Conservation (phyloP, 1,140 invertebrate genomes). For the Leptopilina clavipes region DNA sequence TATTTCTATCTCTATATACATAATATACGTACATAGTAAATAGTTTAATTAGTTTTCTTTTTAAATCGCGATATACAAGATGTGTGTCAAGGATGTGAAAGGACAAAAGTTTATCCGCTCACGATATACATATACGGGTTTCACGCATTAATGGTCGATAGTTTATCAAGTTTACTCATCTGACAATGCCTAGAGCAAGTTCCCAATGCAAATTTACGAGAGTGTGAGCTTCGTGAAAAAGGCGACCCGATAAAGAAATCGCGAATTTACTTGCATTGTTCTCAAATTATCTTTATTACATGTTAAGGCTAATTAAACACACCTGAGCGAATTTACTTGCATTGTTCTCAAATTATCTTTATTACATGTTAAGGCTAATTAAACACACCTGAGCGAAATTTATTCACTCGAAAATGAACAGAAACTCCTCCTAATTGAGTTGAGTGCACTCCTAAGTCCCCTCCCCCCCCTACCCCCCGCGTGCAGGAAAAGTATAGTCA, state of each 20-base stretch:
- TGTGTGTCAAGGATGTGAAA: conserved; percentile 47
- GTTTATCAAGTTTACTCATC: conserved; percentile 14
- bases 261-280: conserved; percentile 21
- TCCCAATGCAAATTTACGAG: conserved; percentile 14
- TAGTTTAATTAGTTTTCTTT: background rate
- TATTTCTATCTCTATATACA: too few species aligned
- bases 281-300: conserved; percentile 22
- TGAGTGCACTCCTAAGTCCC: background rate
- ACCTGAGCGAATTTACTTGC: conserved; percentile 4
- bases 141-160: conserved; percentile 31
- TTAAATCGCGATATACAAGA: background rate
- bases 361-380: conserved; percentile 26
- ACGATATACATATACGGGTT: background rate
- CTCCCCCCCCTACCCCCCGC: too few species aligned
- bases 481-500: background rate
- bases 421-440: background rate
- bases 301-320: conserved; percentile 17
- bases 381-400: background rate
- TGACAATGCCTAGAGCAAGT: background rate
- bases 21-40: background rate
- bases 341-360: conserved; percentile 26
- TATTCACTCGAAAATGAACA: background rate
- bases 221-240: background rate
- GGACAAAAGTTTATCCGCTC: conserved; percentile 17
- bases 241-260: conserved; percentile 5